Conservation (phyloP, 2,797 vertebrate genomes). For the Lithobates pipiens region DNA sequence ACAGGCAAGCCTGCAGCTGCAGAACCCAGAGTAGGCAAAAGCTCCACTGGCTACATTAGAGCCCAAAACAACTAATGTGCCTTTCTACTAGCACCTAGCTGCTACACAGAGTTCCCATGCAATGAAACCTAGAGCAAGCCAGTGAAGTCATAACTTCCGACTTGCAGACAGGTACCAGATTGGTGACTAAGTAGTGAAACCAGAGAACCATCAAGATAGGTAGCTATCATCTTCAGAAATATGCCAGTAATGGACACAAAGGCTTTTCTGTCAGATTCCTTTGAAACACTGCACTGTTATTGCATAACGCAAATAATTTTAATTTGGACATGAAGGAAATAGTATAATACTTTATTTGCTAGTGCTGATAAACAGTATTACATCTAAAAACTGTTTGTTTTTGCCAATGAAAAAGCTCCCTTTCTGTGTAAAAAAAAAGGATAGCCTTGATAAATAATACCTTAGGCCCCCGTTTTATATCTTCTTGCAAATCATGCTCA, state of each 20-base stretch:
- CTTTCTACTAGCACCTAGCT: no score
- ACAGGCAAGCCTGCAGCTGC: no score
- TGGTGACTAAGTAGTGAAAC: no score
- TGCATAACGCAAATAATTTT: neutral
- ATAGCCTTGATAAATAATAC: slow-evolving; percentile 43
- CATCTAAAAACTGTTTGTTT: slow-evolving; percentile 23
- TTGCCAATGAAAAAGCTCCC: slow-evolving; percentile 9
- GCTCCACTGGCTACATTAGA: no score
- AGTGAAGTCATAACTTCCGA: neutral
- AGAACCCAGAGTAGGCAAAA: no score
- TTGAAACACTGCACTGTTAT: neutral
- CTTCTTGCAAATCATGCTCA: slow-evolving; percentile 47
- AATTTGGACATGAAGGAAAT: neutral
- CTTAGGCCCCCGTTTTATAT: slow-evolving; percentile 36
- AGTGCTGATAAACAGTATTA: neutral
- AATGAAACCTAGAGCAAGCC: no score
- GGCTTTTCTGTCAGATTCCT: no score
- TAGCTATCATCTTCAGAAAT: neutral
- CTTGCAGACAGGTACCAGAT: neutral
- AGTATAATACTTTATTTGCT: neutral
- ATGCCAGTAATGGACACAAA: neutral
- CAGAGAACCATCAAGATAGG: neutral
- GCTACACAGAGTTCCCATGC: no score
- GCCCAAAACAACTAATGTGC: no score
- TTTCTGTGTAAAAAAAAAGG: slow-evolving; percentile 18